These are phyloP conservation scores for Prunella strophiata DNA, from an alignment of 2,797 vertebrate species.

Conservation along the genomic window DNA sequence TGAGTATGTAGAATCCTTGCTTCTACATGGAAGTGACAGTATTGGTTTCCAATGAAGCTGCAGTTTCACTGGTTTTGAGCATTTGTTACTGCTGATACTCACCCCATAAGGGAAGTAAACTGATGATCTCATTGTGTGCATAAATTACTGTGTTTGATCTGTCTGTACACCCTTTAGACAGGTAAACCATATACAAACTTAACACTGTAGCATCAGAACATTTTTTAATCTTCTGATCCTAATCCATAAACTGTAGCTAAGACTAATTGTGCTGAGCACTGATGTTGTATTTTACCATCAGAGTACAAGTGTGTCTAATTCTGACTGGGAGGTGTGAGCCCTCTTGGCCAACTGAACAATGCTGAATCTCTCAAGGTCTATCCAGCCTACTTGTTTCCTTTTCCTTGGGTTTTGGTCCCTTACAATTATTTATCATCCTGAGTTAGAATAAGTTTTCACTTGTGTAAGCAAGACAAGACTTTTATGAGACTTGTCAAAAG, in stretches of 20 bases:
- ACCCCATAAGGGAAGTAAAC: neutral
- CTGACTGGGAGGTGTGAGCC: neutral
- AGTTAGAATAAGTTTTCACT: neutral
- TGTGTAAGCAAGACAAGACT: neutral
- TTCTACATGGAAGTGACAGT: neutral
- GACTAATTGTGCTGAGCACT: neutral
- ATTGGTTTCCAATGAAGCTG: neutral
- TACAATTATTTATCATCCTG: neutral
- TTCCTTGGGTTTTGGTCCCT: neutral
- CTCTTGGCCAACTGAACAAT: neutral
- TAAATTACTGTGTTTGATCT: neutral
- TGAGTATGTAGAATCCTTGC: neutral
- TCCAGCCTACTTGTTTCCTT: neutral
- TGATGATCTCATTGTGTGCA: fast-evolving
- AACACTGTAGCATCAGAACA: neutral
- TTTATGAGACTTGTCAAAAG: neutral
- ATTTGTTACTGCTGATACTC: neutral
- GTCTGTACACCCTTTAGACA: neutral
- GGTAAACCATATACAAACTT: neutral
- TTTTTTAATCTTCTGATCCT: neutral
- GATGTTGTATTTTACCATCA: neutral
- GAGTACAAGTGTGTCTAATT: neutral
- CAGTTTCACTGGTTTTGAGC: neutral
- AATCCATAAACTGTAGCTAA: neutral
- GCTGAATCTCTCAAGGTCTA: neutral